These are phyloP conservation scores for Drosophila bunnanda DNA, from an alignment of 2,888 invertebrate species.

Conservation along the genomic window DNA sequence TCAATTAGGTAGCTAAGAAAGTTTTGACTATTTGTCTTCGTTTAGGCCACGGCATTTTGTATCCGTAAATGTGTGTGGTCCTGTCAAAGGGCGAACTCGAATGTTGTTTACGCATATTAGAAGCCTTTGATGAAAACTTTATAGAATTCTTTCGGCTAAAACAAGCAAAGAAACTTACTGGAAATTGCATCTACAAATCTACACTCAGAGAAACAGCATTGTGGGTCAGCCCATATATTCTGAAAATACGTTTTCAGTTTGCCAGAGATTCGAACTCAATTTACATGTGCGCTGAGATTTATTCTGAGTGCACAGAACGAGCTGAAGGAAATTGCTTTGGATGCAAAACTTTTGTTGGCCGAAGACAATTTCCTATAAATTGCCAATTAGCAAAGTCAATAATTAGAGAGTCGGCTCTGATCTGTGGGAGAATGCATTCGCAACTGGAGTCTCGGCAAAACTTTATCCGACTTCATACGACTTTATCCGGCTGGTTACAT, in stretches of 20 bases:
- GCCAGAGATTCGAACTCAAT: rapidly evolving
- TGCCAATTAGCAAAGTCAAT: slow-evolving; percentile 60
- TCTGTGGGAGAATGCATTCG: slow-evolving; percentile 14
- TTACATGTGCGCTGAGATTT: not conserved
- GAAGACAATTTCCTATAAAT: slow-evolving; percentile 60
- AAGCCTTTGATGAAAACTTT: slow-evolving; percentile 56
- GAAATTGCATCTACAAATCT: slow-evolving; percentile 17
- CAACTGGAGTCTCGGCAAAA: slow-evolving; percentile 13
- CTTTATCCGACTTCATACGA: slow-evolving; percentile 24
- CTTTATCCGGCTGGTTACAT: slow-evolving; percentile 30
- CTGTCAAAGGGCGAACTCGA: slow-evolving; percentile 40
- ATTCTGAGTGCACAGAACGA: not conserved
- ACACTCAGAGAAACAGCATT: not conserved
- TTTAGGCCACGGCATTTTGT: slow-evolving; percentile 26
- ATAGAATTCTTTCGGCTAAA: slow-evolving; percentile 52
- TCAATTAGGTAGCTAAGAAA: slow-evolving; percentile 71
- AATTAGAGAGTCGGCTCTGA: slow-evolving; percentile 51
- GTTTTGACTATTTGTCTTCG: slow-evolving; percentile 76
- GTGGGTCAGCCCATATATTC: too few relatives aligned
- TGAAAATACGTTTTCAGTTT: not conserved
- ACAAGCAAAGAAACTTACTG: slow-evolving; percentile 33
- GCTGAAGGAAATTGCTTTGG: slow-evolving; percentile 20
- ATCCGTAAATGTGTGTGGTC: slow-evolving; percentile 22
- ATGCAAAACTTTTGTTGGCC: slow-evolving; percentile 31
- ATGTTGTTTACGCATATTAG: slow-evolving; percentile 49